Conservation (phyloP, 2,797 vertebrate genomes). For the Parauchenoglanis punctatus region DNA sequence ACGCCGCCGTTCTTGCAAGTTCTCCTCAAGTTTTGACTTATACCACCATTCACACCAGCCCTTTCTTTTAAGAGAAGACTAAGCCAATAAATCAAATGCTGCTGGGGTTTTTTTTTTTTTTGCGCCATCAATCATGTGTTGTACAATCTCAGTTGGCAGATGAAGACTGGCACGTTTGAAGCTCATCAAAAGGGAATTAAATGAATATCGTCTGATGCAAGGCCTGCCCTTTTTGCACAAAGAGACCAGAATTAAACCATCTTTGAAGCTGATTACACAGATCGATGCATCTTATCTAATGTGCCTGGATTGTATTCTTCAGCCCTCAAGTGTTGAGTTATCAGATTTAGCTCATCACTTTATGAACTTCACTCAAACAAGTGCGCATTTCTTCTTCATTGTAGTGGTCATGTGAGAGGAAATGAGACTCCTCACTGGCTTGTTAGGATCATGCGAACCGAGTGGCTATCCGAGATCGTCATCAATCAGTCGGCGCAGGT, state of each 20-base stretch:
- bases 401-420: background rate
- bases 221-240: slow-evolving; percentile 43
- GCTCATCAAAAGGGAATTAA: slow-evolving; percentile 61
- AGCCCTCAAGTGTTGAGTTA: slow-evolving; percentile 36
- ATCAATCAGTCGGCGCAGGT: background rate
- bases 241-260: slow-evolving; percentile 43
- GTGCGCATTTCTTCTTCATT: background rate
- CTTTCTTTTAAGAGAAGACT: slow-evolving; percentile 11
- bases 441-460: background rate
- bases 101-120: background rate
- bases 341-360: slow-evolving; percentile 33
- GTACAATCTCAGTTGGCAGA: slow-evolving; percentile 56
- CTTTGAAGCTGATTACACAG: slow-evolving; percentile 59
- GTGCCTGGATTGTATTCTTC: slow-evolving; percentile 26
- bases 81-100: slow-evolving; percentile 48
- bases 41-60: background rate
- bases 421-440: slow-evolving; percentile 6
- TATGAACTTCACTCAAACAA: slow-evolving; percentile 36
- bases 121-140: slow-evolving; percentile 56
- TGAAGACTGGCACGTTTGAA: slow-evolving; percentile 60
- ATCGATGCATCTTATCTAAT: slow-evolving; percentile 53
- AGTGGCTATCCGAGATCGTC: background rate
- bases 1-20: background rate
- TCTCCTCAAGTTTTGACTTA: background rate
- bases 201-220: slow-evolving; percentile 57